Conservation (phyloP, 2,888 invertebrate genomes). For the Lumbricus terrestris region DNA sequence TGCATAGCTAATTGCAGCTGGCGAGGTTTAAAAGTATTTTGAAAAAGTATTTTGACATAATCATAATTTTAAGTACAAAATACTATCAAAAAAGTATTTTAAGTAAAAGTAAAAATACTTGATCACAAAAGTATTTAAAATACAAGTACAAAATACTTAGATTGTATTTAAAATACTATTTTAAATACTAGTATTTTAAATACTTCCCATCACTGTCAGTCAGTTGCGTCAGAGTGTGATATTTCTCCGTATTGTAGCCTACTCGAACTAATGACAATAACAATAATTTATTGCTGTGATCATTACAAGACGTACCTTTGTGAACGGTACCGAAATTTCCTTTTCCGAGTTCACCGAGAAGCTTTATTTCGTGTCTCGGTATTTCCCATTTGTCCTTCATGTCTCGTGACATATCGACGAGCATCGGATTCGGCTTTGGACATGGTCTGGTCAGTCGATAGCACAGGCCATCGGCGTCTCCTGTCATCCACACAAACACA, state of each 20-base stretch:
- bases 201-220: no score
- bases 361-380: conserved; percentile 79
- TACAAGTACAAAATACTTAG: no score
- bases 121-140: no score
- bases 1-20: no score
- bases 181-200: no score
- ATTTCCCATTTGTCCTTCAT: conserved; percentile 96
- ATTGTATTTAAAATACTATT: no score
- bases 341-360: conserved; percentile 83
- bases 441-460: conserved; percentile 89
- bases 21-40: no score
- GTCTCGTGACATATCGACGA: conserved; percentile 93
- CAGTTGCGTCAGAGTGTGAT: background rate
- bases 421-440: conserved; percentile 83
- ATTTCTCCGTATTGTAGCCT: background rate
- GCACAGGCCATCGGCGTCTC: conserved; percentile 89
- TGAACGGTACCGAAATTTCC: conserved; percentile 98
- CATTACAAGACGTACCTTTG: conserved; percentile 60
- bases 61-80: no score
- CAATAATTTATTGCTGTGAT: background rate
- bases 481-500: conserved; percentile 61
- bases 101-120: no score
- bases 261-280: background rate
- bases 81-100: no score
- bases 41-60: no score